Conservation (phyloP, 2,797 vertebrate species). For the Rhinoraja longicauda region DNA sequence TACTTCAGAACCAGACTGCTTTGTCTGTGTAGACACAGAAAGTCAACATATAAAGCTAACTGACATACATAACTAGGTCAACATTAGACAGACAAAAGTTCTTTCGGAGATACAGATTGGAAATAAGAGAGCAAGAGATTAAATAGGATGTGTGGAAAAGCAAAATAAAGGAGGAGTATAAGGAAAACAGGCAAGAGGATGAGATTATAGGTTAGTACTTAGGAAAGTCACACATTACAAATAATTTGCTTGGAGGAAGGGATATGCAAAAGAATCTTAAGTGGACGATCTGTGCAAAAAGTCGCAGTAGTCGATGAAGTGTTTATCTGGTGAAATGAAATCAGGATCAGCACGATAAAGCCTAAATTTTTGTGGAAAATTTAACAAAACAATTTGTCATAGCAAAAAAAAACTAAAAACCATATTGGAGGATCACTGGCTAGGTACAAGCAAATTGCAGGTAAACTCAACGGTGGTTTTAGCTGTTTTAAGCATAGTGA, state of each 20-base stretch:
- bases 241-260: background rate
- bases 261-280: background rate
- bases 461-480: constrained; percentile 51
- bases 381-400: constrained; percentile 46
- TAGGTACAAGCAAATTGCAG: constrained; percentile 62
- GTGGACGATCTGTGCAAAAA: background rate
- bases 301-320: background rate
- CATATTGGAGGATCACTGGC: constrained; percentile 53
- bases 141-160: constrained; percentile 36
- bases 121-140: constrained; percentile 50
- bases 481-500: constrained; percentile 43
- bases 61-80: constrained; percentile 41
- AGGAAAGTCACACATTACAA: background rate
- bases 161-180: constrained; percentile 39
- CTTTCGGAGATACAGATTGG: constrained; percentile 42
- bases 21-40: constrained; percentile 76
- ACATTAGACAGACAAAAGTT: constrained; percentile 45
- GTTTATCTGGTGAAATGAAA: constrained; percentile 45
- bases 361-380: constrained; percentile 45
- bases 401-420: constrained; percentile 50
- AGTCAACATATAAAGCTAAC: constrained; percentile 51
- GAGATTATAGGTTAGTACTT: background rate
- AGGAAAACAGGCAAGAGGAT: background rate
- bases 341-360: constrained; percentile 50
- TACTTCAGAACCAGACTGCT: constrained; percentile 77